phyloP scores from a whole-genome alignment of 2,113 vertebrate genomes.

The Strigops habroptila region DNA sequence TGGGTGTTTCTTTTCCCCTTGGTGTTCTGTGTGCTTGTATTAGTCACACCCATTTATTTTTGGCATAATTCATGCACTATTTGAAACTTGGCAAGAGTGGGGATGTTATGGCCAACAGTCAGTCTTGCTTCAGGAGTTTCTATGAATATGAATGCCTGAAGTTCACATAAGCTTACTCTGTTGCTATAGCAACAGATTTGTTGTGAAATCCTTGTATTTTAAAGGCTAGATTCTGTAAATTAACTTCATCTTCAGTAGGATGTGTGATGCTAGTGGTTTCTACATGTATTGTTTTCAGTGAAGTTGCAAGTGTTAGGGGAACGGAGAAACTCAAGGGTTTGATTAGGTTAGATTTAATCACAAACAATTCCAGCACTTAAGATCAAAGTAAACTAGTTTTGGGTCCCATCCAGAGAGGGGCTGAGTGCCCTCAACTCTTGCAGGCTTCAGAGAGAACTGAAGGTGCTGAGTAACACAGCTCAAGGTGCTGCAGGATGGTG shows the following conservation, averaged over 20 bases:
- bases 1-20: conserved; percentile 55
- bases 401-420: background rate
- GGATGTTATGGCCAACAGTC: conserved; percentile 75
- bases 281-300: background rate
- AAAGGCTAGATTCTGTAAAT: conserved; percentile 69
- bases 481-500: background rate
- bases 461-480: background rate
- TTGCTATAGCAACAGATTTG: conserved; percentile 75
- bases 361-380: background rate
- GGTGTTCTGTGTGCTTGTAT: conserved; percentile 73
- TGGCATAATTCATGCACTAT: conserved; percentile 75
- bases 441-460: background rate
- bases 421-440: background rate
- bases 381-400: conserved; percentile 17
- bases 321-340: background rate
- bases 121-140: conserved; percentile 80
- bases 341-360: background rate
- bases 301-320: background rate
- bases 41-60: conserved; percentile 82
- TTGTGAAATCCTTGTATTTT: conserved; percentile 74
- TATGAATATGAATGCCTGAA: conserved; percentile 77
- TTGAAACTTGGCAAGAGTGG: conserved; percentile 76
- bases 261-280: conserved; percentile 46
- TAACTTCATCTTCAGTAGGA: conserved; percentile 55
- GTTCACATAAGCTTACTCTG: conserved; percentile 76